Evolutionary conservation across 2,888 invertebrate genomes (phyloP).

Genomic region (Syritta pipiens): DNA sequence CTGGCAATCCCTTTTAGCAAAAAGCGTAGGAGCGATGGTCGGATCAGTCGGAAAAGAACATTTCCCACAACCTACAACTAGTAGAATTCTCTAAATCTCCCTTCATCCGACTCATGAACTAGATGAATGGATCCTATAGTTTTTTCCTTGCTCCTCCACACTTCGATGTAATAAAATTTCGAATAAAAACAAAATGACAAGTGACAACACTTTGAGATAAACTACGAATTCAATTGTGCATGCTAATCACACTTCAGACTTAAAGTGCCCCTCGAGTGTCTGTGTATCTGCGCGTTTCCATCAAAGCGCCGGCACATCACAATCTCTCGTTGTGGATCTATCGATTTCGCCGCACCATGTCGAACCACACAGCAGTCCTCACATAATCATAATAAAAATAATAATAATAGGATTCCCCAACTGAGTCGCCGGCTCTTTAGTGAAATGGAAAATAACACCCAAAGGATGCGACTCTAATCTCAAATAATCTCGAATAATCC

Average conservation of each 20-base stretch:
- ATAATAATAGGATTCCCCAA: conserved; percentile 43
- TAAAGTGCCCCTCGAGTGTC: neutral
- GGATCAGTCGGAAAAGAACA: too few relatives aligned
- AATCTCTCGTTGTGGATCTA: conserved; percentile 39
- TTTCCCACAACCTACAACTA: too few relatives aligned
- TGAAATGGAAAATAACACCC: conserved; percentile 59
- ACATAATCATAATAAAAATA: conserved; percentile 46
- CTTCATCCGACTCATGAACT: neutral
- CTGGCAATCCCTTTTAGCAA: too few relatives aligned
- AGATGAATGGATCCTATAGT: too few relatives aligned
- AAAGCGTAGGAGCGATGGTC: too few relatives aligned
- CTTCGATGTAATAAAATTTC: conserved; percentile 31
- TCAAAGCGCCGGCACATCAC: conserved; percentile 11
- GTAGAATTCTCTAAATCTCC: too few relatives aligned
- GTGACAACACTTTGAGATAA: conserved; percentile 39
- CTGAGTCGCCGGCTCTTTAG: conserved; percentile 31
- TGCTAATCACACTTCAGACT: conserved; percentile 48
- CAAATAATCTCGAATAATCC: conserved; percentile 58
- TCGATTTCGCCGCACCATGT: conserved; percentile 35
- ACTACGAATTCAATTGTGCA: conserved; percentile 54
- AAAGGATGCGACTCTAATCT: conserved; percentile 64
- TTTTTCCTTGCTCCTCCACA: too few relatives aligned
- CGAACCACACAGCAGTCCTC: conserved; percentile 13
- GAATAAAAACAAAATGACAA: conserved; percentile 42
- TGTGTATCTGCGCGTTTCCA: neutral